Percentiles rank a stretch among this genome's conserved stretches.
These are phyloP conservation scores for Drosophila pseudotalamancana DNA, from an alignment of 2,888 invertebrate genomes.

Conservation along the genomic window DNA sequence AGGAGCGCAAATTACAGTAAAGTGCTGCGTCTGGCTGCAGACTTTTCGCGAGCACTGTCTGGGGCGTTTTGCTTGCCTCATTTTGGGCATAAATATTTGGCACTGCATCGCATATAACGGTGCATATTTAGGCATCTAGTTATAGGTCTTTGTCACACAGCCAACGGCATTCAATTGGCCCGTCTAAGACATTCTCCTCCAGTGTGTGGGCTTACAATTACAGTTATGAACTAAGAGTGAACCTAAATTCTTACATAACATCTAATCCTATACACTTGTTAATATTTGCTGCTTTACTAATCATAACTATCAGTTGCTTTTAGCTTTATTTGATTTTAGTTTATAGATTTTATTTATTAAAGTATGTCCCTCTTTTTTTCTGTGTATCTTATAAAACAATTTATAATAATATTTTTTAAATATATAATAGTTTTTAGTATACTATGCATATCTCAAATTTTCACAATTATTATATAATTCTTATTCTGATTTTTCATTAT, in stretches of 20 bases:
- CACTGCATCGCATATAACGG: slow-evolving; percentile 39
- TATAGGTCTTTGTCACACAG: slow-evolving; percentile 58
- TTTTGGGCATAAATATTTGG: slow-evolving; percentile 35
- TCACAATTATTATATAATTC: no score
- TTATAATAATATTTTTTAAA: no score
- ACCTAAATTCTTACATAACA: neutral
- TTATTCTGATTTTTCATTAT: no score
- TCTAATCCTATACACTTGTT: no score
- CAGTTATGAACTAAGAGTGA: slow-evolving; percentile 5
- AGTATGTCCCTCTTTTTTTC: no score
- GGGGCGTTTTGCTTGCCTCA: slow-evolving; percentile 49
- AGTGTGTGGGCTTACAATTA: neutral
- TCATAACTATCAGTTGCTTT: neutral
- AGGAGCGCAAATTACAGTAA: slow-evolving; percentile 61
- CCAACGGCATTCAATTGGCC: slow-evolving; percentile 56
- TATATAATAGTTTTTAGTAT: no score
- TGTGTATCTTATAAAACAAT: no score
- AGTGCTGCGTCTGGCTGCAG: slow-evolving; percentile 40
- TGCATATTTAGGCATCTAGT: slow-evolving; percentile 66
- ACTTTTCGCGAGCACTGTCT: slow-evolving; percentile 28
- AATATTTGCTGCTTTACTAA: no score
- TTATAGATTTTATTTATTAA: no score
- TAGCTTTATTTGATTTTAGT: no score
- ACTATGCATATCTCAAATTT: no score
- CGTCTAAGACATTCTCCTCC: slow-evolving; percentile 45